Percentiles rank a stretch among this genome's conserved stretches.
These are phyloP conservation scores for Eurystomus glaucurus DNA, from an alignment of 2,797 vertebrate genomes.

Conservation along the genomic window DNA sequence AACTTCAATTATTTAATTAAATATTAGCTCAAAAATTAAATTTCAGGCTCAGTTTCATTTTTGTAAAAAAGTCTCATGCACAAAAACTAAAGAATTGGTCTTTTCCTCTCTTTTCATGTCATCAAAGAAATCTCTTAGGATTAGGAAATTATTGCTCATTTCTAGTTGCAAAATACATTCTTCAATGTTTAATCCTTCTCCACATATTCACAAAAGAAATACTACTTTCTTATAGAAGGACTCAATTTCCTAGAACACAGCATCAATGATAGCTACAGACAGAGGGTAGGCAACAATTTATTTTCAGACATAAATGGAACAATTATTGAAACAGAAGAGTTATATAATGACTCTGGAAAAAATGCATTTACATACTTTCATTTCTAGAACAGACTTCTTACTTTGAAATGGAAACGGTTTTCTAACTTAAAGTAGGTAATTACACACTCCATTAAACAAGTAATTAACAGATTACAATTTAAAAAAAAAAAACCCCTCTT, in stretches of 20 bases:
- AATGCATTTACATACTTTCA: slow-evolving; percentile 83
- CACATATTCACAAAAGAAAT: background rate
- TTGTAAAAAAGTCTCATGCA: background rate
- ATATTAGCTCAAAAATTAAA: background rate
- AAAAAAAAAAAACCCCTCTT: slow-evolving; percentile 70
- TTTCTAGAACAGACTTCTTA: slow-evolving; percentile 80
- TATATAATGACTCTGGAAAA: slow-evolving; percentile 76
- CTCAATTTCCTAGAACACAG: background rate
- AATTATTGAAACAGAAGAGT: slow-evolving; percentile 75
- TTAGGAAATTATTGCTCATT: background rate
- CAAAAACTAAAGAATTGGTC: background rate
- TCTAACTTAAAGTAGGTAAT: slow-evolving; percentile 88
- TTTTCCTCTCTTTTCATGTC: background rate
- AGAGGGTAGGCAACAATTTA: slow-evolving; percentile 35
- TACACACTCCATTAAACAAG: slow-evolving; percentile 90
- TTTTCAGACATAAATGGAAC: slow-evolving; percentile 71
- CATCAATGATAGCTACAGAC: background rate
- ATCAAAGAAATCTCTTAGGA: background rate
- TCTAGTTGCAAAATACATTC: background rate
- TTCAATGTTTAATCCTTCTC: background rate
- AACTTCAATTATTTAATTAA: background rate
- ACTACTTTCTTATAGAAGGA: background rate
- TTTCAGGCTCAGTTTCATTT: background rate
- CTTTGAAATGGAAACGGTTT: slow-evolving; percentile 87
- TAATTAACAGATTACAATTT: slow-evolving; percentile 89